phyloP scores from a whole-genome alignment of 2,113 vertebrate species.

The Butorides virescens region DNA sequence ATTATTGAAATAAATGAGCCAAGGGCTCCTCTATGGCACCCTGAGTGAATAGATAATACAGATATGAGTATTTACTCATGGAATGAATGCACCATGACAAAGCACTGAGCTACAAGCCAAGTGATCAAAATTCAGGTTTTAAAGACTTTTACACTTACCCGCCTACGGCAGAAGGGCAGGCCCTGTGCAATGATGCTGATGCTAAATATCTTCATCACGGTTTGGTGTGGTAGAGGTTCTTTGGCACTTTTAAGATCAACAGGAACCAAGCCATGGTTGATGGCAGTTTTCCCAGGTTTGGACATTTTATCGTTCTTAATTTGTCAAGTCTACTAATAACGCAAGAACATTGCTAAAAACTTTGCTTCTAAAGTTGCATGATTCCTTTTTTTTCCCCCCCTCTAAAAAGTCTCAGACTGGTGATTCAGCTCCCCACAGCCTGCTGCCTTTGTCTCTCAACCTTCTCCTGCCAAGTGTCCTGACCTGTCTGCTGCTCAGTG shows the following conservation, averaged over 20 bases:
- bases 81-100: conserved; percentile 23
- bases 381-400: not conserved
- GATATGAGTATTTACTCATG: not conserved
- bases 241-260: conserved; percentile 82
- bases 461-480: conserved; percentile 73
- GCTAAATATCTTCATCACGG: conserved; percentile 96
- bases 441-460: conserved; percentile 77
- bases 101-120: conserved; percentile 28
- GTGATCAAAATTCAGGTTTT: conserved; percentile 30
- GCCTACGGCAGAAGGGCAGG: conserved; percentile 93
- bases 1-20: not conserved
- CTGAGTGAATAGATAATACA: not conserved
- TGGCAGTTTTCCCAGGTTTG: conserved; percentile 79
- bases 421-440: conserved; percentile 60
- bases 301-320: conserved; percentile 80
- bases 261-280: conserved; percentile 80
- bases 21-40: not conserved
- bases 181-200: conserved; percentile 98
- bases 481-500: conserved; percentile 76
- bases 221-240: conserved; percentile 87
- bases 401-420: not conserved
- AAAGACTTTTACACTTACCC: conserved; percentile 81
- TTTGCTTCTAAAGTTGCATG: conserved; percentile 24
- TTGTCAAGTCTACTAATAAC: conserved; percentile 72
- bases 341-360: conserved; percentile 78